Conservation (phyloP, 2,888 invertebrate species). For the Volucella bombylans region DNA sequence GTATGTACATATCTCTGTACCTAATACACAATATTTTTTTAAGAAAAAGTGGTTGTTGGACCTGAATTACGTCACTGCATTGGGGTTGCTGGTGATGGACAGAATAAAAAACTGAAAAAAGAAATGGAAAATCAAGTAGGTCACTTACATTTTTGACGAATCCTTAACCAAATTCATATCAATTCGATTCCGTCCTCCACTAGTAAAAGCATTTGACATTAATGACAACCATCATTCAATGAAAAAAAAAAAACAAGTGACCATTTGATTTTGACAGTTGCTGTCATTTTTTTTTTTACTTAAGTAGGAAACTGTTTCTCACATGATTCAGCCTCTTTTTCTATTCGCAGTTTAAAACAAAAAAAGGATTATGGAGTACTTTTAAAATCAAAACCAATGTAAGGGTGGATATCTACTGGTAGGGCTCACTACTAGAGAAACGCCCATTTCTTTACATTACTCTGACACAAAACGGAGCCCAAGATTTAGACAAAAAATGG, state of each 20-base stretch:
- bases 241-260: not conserved
- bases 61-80: conserved; percentile 52
- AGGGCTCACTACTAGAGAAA: conserved; percentile 28
- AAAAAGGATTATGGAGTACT: conserved; percentile 6
- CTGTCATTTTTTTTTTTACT: not conserved
- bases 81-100: conserved; percentile 8
- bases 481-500: conserved; percentile 1
- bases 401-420: conserved; percentile 23
- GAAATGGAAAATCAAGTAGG: conserved; percentile 24
- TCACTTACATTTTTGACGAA: conserved; percentile 34
- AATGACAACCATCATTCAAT: no score
- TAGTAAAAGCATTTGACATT: no score
- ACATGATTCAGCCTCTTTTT: no score
- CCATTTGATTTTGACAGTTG: not conserved
- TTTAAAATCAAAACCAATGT: conserved; percentile 26
- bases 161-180: no score
- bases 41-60: conserved; percentile 15
- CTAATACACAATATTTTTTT: not conserved
- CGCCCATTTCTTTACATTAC: conserved; percentile 30
- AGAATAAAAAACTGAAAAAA: not conserved
- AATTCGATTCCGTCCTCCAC: not conserved
- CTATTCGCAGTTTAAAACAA: not conserved
- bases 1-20: not conserved
- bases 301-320: no score
- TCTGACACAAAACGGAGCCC: not conserved